Evolutionary conservation across 2,113 vertebrate genomes (phyloP), one percentile per base, ranked within the genome.

Genomic region (Bolborhynchus lineola): DNA sequence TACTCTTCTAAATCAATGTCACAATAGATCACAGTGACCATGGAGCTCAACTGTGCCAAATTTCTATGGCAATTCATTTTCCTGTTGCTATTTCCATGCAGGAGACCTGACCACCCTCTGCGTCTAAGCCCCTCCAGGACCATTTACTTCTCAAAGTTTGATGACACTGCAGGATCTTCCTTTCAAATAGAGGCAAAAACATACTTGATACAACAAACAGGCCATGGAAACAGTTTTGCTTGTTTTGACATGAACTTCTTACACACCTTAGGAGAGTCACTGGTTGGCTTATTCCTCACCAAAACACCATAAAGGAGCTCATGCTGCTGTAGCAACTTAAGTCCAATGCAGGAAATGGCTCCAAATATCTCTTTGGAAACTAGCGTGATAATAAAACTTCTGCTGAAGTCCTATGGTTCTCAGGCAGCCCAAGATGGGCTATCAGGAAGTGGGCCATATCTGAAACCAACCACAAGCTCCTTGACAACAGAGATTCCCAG

Each of bases 331-430:
- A 74, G 59, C n/a, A 86, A 49, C 50, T 64, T 64, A 88, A 95
- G 81, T 18, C 17, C 20, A 82, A 2, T 0, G 5, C 55, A 64
- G 55, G 42, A 46, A 95, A 93, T 0, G 0, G 41, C 60, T 94
- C 80, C 88, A 86, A 94, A 88, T 26, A 86, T 63, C 37, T 68
- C 72, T 86, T 70, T 75, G 64, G 72, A 88, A 97, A 86, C 65
- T 23, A 64, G 31, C 0, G 0, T 13, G 60, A 47, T 35, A 81
- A 77, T 31, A 92, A 67, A 92, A 89, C 60, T 90, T 93, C 71
- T 71, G 64, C 80, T 71, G 50, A 91, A 95, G 71, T 75, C 80
- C 39, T 46, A 74, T 0, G 2, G 39, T 60, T 81, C 88, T 86
- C 82, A 72, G 60, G 65, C 50, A 93, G 68, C 80, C 62, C 16